These are phyloP conservation scores for Plecotus auritus DNA, from an alignment of 2,113 vertebrate genomes.

Conservation along the genomic window DNA sequence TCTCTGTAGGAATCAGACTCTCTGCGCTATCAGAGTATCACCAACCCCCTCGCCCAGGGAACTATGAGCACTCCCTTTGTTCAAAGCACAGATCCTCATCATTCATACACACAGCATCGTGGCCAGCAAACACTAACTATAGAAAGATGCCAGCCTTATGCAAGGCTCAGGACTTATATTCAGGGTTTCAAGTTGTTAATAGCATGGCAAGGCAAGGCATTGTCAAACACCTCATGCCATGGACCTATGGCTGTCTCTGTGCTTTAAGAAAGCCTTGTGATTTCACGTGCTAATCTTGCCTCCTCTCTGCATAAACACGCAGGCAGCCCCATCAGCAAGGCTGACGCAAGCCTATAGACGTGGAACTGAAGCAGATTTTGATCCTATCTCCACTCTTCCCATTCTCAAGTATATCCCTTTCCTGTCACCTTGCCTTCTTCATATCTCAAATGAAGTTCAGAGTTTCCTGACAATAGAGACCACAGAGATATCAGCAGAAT, in stretches of 20 bases:
- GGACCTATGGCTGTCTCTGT: neutral
- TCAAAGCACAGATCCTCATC: neutral
- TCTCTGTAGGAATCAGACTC: neutral
- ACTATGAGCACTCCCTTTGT: neutral
- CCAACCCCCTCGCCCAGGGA: neutral
- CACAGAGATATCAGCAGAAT: neutral
- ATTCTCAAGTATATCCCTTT: neutral
- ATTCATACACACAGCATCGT: neutral
- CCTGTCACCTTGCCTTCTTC: neutral
- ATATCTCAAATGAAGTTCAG: neutral
- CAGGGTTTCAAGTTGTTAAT: neutral
- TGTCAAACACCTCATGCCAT: neutral
- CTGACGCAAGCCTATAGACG: neutral
- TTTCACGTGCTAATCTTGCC: neutral
- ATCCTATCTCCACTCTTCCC: neutral
- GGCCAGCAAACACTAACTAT: neutral
- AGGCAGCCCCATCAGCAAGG: neutral
- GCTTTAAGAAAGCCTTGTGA: neutral
- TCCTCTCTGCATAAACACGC: neutral
- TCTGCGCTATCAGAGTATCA: neutral
- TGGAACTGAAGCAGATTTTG: neutral
- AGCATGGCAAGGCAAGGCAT: neutral
- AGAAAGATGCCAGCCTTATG: neutral
- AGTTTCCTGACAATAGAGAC: neutral
- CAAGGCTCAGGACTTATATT: neutral